Base-by-base conservation (phyloP, 2,113 vertebrate genomes). In the Callionymus lyra region DNA sequence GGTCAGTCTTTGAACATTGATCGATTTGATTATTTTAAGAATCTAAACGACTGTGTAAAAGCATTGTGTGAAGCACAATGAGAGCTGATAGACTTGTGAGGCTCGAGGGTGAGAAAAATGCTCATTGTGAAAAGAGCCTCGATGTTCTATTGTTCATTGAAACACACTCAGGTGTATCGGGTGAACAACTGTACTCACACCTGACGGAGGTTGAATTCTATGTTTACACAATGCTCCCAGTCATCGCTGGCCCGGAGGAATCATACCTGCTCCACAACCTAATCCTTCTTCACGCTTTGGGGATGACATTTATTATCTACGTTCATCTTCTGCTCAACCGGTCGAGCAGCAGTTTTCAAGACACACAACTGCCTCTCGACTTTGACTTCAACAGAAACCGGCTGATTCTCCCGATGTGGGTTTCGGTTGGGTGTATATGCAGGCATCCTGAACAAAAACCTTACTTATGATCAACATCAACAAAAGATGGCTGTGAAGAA, bases 401-500 rank as follows among this genome's bases (percentile, higher is more conserved):
- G 47, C 16, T 13, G 36, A 13, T 61, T 38, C 47, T 48, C 53
- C 58, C 42, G n/a, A 1, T 1, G 12, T 3, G 47, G 56, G 72
- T 80, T 76, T 77, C 76, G 70, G 51, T 34, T 53, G 65, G 74
- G 59, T 74, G 76, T 74, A 59, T 44, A 50, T 53, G 44, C 32
- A 56, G 67, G 64, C 61, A 44, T 53, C 13, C 13, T 31, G 46
- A 65, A 45, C 68, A 64, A 62, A 34, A 16, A 3, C 31, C 37
- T 27, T 39, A 5, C 8, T 27, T 4, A 27, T 27, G 21, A 27
- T 5, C 21, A 27, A 27, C 21, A 27, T 27, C 21, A 27, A 27
- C 21, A 27, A 27, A 27, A 27, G 4, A 27, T 27, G 21, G 2
- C 13, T 38, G n/a, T 21, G 27, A 13, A 27, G 37, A n/a, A 47